Conservation (phyloP, 2,113 vertebrate genomes). For the Pycnonotus jocosus region DNA sequence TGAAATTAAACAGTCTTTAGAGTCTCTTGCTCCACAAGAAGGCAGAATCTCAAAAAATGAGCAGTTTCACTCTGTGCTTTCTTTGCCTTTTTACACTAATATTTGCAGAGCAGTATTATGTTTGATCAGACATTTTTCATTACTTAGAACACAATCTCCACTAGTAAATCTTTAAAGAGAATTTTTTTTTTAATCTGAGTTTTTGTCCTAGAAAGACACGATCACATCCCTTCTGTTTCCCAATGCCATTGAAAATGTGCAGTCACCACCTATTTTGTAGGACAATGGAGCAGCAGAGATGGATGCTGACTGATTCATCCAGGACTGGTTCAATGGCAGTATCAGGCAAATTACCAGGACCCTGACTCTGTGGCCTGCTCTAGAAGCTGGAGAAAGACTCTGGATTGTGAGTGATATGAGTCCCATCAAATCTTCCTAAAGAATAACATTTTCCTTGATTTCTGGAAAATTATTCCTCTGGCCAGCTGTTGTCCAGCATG, state of each 20-base stretch:
- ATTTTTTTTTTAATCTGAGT: neutral
- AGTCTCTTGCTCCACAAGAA: neutral
- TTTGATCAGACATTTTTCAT: neutral
- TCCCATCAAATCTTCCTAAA: neutral
- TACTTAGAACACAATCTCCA: neutral
- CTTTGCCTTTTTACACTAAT: neutral
- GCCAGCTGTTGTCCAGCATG: neutral
- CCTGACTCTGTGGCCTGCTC: neutral
- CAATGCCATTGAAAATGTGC: rapidly evolving
- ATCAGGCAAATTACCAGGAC: neutral
- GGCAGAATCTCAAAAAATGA: neutral
- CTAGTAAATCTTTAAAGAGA: neutral
- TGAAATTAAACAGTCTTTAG: neutral
- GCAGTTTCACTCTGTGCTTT: rapidly evolving
- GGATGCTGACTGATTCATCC: neutral
- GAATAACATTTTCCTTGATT: neutral
- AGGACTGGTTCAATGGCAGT: neutral
- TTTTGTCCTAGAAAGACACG: neutral
- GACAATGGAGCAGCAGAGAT: neutral
- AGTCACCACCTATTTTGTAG: neutral
- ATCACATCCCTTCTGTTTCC: rapidly evolving
- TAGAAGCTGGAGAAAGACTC: neutral
- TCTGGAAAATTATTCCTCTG: neutral
- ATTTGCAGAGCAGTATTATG: neutral
- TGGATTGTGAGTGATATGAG: rapidly evolving